Conservation (phyloP, 2,113 vertebrate genomes). For the Varanus salvator region DNA sequence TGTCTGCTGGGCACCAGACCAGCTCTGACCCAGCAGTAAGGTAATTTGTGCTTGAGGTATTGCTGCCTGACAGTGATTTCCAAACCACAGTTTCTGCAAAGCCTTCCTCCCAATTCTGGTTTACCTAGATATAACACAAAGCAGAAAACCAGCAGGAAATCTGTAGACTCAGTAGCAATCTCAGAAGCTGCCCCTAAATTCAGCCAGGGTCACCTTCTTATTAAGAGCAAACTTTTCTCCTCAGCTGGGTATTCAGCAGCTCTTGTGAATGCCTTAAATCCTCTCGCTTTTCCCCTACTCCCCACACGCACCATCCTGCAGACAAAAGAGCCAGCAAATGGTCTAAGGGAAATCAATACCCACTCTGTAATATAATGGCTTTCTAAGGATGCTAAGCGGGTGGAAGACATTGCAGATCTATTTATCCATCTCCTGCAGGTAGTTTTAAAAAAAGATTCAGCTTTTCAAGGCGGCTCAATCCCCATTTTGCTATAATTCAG, state of each 20-base stretch:
- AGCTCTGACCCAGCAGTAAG: background rate
- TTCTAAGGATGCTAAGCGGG: background rate
- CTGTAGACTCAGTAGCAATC: background rate
- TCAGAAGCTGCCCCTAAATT: conserved; percentile 8
- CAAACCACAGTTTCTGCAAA: background rate
- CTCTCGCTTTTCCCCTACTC: background rate
- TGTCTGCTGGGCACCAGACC: background rate
- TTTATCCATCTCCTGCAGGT: background rate
- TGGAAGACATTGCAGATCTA: background rate
- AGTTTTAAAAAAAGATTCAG: background rate
- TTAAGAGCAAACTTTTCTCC: background rate
- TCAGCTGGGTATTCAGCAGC: background rate
- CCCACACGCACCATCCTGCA: background rate
- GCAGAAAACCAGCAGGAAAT: background rate
- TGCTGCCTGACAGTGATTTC: background rate
- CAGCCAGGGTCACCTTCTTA: background rate
- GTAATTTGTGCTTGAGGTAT: background rate
- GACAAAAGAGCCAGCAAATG: conserved; percentile 2
- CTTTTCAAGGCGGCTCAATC: too few relatives aligned
- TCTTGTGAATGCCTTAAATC: background rate
- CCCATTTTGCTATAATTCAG: background rate
- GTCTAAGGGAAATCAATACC: conserved; percentile 5
- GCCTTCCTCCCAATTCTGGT: background rate
- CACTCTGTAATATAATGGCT: background rate
- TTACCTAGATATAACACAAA: too few relatives aligned